Evolutionary conservation across 92 coral and sea anemone species (phyloP), one percentile per base, ranked within the genome.

Genomic region (Bergia sp.): DNA sequence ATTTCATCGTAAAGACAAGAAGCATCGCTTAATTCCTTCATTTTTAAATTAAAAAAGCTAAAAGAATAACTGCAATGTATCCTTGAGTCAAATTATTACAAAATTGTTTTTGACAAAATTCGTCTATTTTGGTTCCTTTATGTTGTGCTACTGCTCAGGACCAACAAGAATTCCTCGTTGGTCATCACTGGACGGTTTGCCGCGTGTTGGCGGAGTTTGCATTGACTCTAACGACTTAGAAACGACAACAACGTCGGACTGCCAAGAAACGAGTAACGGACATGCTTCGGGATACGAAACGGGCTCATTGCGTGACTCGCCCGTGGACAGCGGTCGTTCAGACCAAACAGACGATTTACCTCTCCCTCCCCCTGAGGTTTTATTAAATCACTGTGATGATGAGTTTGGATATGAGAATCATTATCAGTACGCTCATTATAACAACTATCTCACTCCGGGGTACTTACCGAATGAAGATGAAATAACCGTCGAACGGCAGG

Each of bases 121-220:
- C 0, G 18, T 47, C 7, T 38, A 37, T n/a, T 69, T 58, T 37
- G 6, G 13, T 47, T 82, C 38, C 41, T 76, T 69, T 86, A 3
- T 80, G 85, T 3, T 37, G 47, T 53, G 39, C 72, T 15, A 11
- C 47, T 18, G 29, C 50, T 20, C 86, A 92, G 94, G 92, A 64
- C 82, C 90, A 42, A 58, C 90, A 50, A 23, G 58, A 55, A 90
- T 93, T n/a, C 99, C 99, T 49, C 92, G 98, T 1, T 97, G 99
- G 99, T 97, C 99, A 13, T 97, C 99, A 0, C 80, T 97, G 69
- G 97, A 97, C 73, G 99, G 94, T 43, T 90, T 97, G 55, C 99
- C 99, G 12, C 89, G 99, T 86, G 92, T 97, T 13, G 98, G 94
- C 18, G 92, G 95, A 5, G 98, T 97, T 76, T 93, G 98, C 49